Conservation (phyloP, 2,797 vertebrate species). For the Coendou prehensilis region DNA sequence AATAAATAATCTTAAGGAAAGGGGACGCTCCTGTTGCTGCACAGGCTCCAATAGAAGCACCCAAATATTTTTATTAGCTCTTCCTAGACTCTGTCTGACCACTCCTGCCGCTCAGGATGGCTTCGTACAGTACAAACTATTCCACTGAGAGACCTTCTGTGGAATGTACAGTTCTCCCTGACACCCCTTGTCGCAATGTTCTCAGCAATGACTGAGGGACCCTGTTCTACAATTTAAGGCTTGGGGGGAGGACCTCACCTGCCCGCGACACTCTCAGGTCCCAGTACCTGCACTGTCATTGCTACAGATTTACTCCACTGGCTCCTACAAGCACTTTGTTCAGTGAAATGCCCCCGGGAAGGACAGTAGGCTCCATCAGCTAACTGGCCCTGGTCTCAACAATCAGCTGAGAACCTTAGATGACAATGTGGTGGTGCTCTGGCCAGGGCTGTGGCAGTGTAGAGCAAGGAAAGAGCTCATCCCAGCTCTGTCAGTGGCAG, state of each 20-base stretch:
- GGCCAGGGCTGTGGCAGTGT: accelerated
- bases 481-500: too few species aligned
- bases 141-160: not conserved
- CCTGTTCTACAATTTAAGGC: not conserved
- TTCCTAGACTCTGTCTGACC: not conserved
- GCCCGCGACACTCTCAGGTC: not conserved
- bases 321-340: not conserved
- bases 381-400: not conserved
- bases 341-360: not conserved
- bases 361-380: too few species aligned
- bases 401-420: too few species aligned
- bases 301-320: accelerated
- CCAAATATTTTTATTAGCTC: not conserved
- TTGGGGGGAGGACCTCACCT: not conserved
- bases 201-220: not conserved
- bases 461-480: accelerated
- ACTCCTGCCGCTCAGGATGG: not conserved
- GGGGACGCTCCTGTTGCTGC: not conserved
- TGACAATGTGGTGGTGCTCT: not conserved
- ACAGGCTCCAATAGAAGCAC: not conserved
- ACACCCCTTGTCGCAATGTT: not conserved
- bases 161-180: not conserved
- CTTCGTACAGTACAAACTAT: not conserved
- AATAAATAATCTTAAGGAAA: not conserved
- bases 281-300: not conserved